Evolutionary conservation across 2,888 invertebrate species (phyloP).

Genomic region (Drosophila neutralis): DNA sequence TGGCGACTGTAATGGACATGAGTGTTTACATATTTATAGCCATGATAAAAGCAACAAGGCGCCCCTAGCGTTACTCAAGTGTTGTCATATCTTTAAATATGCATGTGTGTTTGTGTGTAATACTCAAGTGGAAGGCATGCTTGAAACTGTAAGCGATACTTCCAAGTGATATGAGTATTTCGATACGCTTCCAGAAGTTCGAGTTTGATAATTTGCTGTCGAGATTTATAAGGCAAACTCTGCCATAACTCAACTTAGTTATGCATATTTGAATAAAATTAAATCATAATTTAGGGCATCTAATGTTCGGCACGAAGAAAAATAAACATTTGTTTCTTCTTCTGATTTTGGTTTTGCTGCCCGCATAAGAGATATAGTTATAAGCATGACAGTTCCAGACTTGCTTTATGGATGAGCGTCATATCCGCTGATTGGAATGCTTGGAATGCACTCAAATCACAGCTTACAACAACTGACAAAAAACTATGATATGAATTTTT

Average conservation of each 20-base stretch:
- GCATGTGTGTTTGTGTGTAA: background rate
- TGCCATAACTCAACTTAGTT: background rate
- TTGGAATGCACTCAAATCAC: background rate
- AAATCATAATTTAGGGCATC: background rate
- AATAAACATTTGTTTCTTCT: background rate
- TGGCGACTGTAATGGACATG: constrained; percentile 44
- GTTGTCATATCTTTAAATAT: constrained; percentile 30
- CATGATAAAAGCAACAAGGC: constrained; percentile 50
- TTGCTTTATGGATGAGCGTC: constrained; percentile 39
- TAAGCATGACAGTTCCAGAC: background rate
- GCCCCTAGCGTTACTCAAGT: constrained; percentile 24
- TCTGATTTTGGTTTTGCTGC: background rate
- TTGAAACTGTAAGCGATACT: constrained; percentile 6
- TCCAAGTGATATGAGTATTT: constrained; percentile 6
- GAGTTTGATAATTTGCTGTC: background rate
- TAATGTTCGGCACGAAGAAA: background rate
- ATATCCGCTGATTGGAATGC: constrained; percentile 25
- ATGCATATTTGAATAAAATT: too few species aligned
- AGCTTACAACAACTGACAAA: background rate
- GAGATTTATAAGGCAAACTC: background rate
- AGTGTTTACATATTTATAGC: constrained; percentile 61
- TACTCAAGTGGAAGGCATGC: constrained; percentile 3
- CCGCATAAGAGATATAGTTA: constrained; percentile 15
- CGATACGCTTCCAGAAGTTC: background rate
- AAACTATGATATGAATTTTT: background rate